Evolutionary conservation across 2,113 vertebrate species (phyloP).

Genomic region (Lophius piscatorius): DNA sequence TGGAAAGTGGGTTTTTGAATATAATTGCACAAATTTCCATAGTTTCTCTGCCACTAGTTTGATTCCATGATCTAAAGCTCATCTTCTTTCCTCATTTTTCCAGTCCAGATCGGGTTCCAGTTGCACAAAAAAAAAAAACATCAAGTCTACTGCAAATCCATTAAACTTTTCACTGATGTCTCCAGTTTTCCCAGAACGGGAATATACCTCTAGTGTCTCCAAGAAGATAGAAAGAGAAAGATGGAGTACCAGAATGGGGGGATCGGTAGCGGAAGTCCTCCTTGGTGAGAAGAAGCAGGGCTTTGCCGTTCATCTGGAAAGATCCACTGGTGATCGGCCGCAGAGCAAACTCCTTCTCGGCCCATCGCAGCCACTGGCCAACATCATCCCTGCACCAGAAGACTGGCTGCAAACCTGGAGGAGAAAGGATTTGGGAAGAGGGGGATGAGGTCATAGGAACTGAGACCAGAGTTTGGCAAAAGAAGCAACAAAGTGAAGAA

Average conservation of each 20-base stretch:
- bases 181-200: constrained; percentile 1
- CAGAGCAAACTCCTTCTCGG: constrained; percentile 94
- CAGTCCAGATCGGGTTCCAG: constrained; percentile 20
- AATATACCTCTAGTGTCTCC: not conserved
- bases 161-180: constrained; percentile 10
- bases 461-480: not conserved
- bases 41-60: not conserved
- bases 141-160: constrained; percentile 20
- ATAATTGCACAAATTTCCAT: not conserved
- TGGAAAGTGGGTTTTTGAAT: not conserved
- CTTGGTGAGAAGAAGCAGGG: constrained; percentile 97
- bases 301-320: constrained; percentile 99
- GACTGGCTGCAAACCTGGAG: constrained; percentile 90
- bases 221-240: not conserved
- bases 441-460: not conserved
- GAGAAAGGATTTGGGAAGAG: not conserved
- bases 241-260: constrained; percentile 89
- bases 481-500: constrained; percentile 2
- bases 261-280: constrained; percentile 98
- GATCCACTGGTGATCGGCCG: constrained; percentile 90
- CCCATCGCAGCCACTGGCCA: constrained; percentile 96
- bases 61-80: constrained; percentile 28
- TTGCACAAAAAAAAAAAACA: constrained; percentile 5
- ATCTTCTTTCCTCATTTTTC: constrained; percentile 14
- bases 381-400: constrained; percentile 97